phyloP scores from a whole-genome alignment of 1,140 invertebrate genomes.

The Cydia amplana region DNA sequence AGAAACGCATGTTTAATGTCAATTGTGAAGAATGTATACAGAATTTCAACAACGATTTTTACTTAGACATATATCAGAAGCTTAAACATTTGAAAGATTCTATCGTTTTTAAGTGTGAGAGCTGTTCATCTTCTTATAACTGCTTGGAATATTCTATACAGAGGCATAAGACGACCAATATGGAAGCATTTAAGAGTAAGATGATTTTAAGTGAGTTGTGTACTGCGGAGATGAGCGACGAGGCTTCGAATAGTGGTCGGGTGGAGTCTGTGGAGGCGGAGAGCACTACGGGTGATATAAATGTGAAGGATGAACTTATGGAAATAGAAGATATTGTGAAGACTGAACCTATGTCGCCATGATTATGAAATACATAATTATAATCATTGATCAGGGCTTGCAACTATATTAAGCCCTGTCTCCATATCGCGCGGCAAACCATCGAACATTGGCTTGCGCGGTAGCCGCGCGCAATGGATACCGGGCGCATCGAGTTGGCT shows the following conservation, averaged over 20 bases:
- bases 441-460: too few species aligned
- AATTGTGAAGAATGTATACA: constrained; percentile 62
- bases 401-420: too few species aligned
- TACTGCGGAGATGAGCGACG: constrained; percentile 61
- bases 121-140: constrained; percentile 51
- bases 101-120: constrained; percentile 57
- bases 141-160: constrained; percentile 58
- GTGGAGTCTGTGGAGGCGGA: constrained; percentile 41
- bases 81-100: constrained; percentile 50
- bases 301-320: constrained; percentile 37
- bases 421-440: too few species aligned
- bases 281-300: constrained; percentile 41
- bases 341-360: constrained; percentile 43
- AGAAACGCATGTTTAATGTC: constrained; percentile 44
- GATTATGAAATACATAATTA: constrained; percentile 5
- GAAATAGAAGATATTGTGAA: constrained; percentile 36
- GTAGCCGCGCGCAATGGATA: too few species aligned
- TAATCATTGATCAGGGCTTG: too few species aligned
- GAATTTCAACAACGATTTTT: constrained; percentile 53
- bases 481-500: too few species aligned
- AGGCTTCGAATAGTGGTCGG: constrained; percentile 34
- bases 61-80: constrained; percentile 48
- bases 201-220: constrained; percentile 64
- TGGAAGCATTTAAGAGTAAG: constrained; percentile 47
- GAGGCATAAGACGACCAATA: constrained; percentile 49